Base-by-base conservation (phyloP, 2,888 invertebrate species). In the Thecocarcelia acutangulata region DNA sequence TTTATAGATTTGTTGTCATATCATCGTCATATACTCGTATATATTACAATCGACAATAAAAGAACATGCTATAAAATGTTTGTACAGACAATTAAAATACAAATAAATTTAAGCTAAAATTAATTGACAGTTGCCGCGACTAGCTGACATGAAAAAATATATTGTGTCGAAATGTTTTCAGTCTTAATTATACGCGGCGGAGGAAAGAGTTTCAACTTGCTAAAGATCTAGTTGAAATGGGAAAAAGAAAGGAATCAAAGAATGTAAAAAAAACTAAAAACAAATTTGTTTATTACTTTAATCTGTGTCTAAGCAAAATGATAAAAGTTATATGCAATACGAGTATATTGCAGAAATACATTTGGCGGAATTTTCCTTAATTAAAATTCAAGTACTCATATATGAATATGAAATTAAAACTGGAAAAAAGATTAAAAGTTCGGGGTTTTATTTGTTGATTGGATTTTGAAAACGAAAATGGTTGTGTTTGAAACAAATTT, bases 1-100 rank as follows among this genome's bases (percentile, higher is more conserved):
- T 17, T 42, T 69, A n/a, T 76, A 33, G 44, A n/a, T 63, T 52
- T 72, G 44, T 59, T 79, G 78, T 68, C 72, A 68, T 68, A 37
- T 72, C 59, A 68, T 8, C 24, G 33, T 70, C 48, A 37, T 64
- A 33, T 24, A 3, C n/a, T n/a, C n/a, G n/a, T 24, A 24, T 33
- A 6, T n/a, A 40, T 19, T 40, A 44, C 63, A 24, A 52, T 50
- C 28, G 42, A 37, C 28, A 48, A 54, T 63, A 46, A 63, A 17
- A 63, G 28, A 63, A 70, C 63, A 40, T 12, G 24, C 28, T 54
- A 40, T 74, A 37, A 74, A 46, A 56, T 56, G 37, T 75, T 68
- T 59, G 15, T 50, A 66, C 42, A 33, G 50, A 37, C 68, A 68
- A 68, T 76, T 50, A 52, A 76, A 68, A 28, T 58, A 52, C 42